Percentiles rank a stretch among this genome's conserved stretches.
phyloP scores from a whole-genome alignment of 2,888 invertebrate genomes.

The Torymus tubicola region DNA sequence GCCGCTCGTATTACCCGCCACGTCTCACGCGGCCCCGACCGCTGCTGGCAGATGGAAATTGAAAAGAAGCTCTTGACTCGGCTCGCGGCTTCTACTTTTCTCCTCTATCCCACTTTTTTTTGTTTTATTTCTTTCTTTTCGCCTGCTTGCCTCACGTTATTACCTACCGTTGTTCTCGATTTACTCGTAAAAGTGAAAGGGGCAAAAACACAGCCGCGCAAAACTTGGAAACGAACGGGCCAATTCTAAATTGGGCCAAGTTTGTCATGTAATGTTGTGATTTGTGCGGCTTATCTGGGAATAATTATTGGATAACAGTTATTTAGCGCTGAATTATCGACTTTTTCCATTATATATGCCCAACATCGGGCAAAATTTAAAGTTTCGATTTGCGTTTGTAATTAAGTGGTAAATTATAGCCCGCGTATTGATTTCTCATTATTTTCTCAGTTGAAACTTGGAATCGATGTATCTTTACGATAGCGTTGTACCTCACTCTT shows the following conservation, averaged over 20 bases:
- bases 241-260: slow-evolving; percentile 1
- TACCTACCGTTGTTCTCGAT: background rate
- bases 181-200: background rate
- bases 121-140: background rate
- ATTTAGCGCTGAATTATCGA: background rate
- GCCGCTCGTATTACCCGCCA: slow-evolving; percentile 13
- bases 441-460: background rate
- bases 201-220: too few species aligned
- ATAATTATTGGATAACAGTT: slow-evolving; percentile 30
- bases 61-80: slow-evolving; percentile 34
- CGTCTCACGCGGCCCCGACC: background rate
- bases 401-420: background rate
- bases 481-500: too few species aligned
- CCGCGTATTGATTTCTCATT: background rate
- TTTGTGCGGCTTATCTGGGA: slow-evolving; percentile 4
- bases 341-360: background rate
- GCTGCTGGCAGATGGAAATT: slow-evolving; percentile 43
- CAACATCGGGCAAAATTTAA: background rate
- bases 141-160: background rate
- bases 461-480: background rate
- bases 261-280: background rate
- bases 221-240: too few species aligned
- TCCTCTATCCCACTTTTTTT: slow-evolving; percentile 11
- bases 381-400: background rate
- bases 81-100: background rate